A percentile compares a stretch with the other conserved stretches of the same genome.
Evolutionary conservation across 2,113 vertebrate species (phyloP).

Genomic region (Psilopsiagon aymara): DNA sequence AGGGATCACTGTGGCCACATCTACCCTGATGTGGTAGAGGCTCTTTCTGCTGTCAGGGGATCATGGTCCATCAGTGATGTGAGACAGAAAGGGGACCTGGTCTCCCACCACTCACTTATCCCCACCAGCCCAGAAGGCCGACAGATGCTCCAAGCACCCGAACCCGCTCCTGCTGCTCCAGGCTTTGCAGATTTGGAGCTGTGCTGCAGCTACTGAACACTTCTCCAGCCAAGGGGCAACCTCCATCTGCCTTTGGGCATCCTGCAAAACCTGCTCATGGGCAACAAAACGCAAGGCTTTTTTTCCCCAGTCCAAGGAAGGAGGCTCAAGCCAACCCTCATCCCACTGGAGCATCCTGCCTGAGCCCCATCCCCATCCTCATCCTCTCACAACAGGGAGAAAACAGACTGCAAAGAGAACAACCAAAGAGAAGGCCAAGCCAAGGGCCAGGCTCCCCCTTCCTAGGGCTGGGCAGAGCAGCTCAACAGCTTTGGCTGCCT

Average conservation of each 20-base stretch:
- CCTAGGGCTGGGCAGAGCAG: background rate
- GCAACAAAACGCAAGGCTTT: background rate
- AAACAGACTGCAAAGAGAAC: background rate
- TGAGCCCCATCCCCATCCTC: background rate
- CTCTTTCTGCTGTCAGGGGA: background rate
- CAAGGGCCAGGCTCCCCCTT: background rate
- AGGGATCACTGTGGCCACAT: background rate
- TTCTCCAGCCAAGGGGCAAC: background rate
- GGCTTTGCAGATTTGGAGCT: background rate
- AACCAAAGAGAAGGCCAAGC: constrained; percentile 11
- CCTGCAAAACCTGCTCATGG: background rate
- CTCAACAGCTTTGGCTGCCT: background rate
- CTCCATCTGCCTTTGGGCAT: background rate
- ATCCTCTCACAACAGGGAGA: background rate
- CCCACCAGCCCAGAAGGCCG: accelerated
- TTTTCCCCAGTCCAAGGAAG: background rate
- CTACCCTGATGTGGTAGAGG: background rate
- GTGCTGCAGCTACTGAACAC: background rate
- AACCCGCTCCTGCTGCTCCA: background rate
- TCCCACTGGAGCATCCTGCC: background rate
- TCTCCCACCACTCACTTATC: accelerated
- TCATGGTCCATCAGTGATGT: accelerated
- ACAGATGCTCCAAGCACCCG: background rate
- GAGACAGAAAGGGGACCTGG: background rate
- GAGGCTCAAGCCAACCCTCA: background rate